A percentile compares a stretch with the other conserved stretches of the same genome.
Evolutionary conservation across 2,113 vertebrate species (phyloP).

Genomic region (Calonectris borealis): DNA sequence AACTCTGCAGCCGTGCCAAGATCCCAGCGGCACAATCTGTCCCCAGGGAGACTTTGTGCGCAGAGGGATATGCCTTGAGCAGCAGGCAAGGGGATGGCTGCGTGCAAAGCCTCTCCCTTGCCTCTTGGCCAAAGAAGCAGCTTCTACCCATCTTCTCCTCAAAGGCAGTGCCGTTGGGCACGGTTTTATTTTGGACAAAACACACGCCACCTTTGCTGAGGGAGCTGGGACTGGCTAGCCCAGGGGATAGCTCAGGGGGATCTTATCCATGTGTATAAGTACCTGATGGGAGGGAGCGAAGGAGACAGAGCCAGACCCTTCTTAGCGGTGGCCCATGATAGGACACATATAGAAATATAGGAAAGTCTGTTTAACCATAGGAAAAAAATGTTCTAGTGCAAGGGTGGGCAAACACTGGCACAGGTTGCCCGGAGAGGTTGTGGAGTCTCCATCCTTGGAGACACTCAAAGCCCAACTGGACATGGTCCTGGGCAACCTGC

Average conservation of each 20-base stretch:
- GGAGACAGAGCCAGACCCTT: not conserved
- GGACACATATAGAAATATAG: not conserved
- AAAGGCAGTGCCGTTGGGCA: not conserved
- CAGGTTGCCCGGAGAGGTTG: not conserved
- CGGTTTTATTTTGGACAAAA: not conserved
- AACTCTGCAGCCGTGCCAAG: not conserved
- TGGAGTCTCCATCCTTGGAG: not conserved
- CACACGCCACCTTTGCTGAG: not conserved
- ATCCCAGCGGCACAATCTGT: not conserved
- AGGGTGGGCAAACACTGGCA: not conserved
- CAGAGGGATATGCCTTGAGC: not conserved
- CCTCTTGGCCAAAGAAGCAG: not conserved
- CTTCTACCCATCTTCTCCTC: not conserved
- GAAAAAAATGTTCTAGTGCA: not conserved
- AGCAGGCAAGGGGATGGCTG: rapidly evolving
- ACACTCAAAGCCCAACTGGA: not conserved
- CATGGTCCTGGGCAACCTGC: not conserved
- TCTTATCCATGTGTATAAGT: not conserved
- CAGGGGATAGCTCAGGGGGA: not conserved
- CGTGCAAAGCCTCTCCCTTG: not conserved
- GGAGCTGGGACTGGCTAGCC: not conserved
- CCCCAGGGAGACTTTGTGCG: not conserved
- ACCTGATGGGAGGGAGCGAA: not conserved
- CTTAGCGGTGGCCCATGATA: too few relatives aligned
- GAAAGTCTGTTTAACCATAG: not conserved